phyloP scores from a whole-genome alignment of 2,113 vertebrate genomes.

The Sinocyclocheilus grahami region DNA sequence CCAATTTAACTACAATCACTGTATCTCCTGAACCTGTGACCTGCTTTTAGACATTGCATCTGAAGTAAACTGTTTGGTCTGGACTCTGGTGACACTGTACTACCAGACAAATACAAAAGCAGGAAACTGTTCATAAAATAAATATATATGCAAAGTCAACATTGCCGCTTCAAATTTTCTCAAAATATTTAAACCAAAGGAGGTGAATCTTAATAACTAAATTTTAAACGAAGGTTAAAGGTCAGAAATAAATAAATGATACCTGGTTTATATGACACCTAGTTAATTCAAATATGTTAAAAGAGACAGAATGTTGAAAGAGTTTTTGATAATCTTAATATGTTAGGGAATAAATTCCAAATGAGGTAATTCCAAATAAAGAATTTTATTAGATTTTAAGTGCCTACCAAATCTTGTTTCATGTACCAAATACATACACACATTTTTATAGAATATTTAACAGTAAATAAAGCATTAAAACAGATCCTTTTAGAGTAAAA shows the following conservation, averaged over 20 bases:
- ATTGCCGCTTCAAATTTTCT: background rate
- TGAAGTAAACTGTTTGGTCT: background rate
- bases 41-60: slow-evolving; percentile 46
- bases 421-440: slow-evolving; percentile 71
- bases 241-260: background rate
- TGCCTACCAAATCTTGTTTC: slow-evolving; percentile 42
- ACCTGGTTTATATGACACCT: background rate
- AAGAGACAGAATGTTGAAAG: background rate
- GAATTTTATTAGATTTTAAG: slow-evolving; percentile 72
- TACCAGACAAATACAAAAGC: background rate
- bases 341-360: slow-evolving; percentile 2
- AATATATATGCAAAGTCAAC: background rate
- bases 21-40: slow-evolving; percentile 66
- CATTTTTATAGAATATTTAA: slow-evolving; percentile 17
- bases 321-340: background rate
- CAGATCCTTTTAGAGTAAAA: background rate
- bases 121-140: background rate
- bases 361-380: slow-evolving; percentile 52
- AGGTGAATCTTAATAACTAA: background rate
- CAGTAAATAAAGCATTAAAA: slow-evolving; percentile 23
- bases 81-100: background rate
- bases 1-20: background rate
- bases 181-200: background rate
- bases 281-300: background rate
- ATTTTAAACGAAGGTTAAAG: background rate